Conservation (phyloP, 2,888 invertebrate species). For the Stenodera caucasica region DNA sequence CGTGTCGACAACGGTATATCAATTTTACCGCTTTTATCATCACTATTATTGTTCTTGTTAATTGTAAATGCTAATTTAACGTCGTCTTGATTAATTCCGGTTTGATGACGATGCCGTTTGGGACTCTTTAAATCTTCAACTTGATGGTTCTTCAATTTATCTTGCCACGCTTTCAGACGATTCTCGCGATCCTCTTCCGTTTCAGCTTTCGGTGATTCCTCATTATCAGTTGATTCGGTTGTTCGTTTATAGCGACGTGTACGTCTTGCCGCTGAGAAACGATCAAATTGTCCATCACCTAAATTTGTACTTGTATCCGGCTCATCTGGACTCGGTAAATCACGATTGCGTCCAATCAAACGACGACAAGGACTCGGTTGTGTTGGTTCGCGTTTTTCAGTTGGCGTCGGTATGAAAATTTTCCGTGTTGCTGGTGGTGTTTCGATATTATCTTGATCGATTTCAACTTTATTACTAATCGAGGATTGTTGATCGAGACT, state of each 20-base stretch:
- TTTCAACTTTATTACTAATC: constrained; percentile 72
- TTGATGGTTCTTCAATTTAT: constrained; percentile 60
- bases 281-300: constrained; percentile 80
- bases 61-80: constrained; percentile 67
- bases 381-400: constrained; percentile 57
- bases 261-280: constrained; percentile 78
- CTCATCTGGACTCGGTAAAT: constrained; percentile 47
- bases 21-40: constrained; percentile 42
- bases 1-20: constrained; percentile 42
- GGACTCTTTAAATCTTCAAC: constrained; percentile 31
- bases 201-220: constrained; percentile 55
- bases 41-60: constrained; percentile 33
- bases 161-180: constrained; percentile 71
- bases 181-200: constrained; percentile 57
- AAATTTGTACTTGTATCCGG: constrained; percentile 59
- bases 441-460: constrained; percentile 89
- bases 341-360: constrained; percentile 51
- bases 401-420: constrained; percentile 66
- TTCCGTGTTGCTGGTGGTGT: constrained; percentile 82
- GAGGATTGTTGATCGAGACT: constrained; percentile 29
- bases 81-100: constrained; percentile 71
- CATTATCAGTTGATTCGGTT: constrained; percentile 58
- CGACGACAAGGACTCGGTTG: constrained; percentile 61
- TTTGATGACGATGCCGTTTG: constrained; percentile 63
- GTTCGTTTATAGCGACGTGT: constrained; percentile 78